These are phyloP conservation scores for Ceratosolen solmsi DNA, from an alignment of 1,140 invertebrate species.

Conservation along the genomic window DNA sequence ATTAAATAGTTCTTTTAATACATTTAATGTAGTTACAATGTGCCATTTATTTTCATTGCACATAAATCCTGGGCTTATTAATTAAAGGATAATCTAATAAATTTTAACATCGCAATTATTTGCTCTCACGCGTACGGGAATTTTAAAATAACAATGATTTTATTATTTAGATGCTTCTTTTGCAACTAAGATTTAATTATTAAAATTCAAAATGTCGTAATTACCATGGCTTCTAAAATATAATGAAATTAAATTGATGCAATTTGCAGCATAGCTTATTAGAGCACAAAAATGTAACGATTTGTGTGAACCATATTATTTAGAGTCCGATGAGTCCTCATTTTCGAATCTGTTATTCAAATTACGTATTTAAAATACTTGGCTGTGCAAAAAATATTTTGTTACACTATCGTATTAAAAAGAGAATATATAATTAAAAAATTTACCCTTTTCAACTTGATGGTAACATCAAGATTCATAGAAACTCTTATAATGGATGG, in stretches of 20 bases:
- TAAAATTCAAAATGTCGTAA: background rate
- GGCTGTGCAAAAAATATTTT: background rate
- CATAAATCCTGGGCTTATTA: too few relatives aligned
- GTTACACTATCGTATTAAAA: background rate
- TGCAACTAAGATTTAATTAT: background rate
- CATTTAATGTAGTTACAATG: too few relatives aligned
- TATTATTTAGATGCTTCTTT: too few relatives aligned
- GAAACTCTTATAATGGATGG: background rate
- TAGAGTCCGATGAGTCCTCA: background rate
- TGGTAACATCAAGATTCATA: background rate
- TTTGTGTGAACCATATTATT: conserved; percentile 4
- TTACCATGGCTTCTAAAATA: background rate
- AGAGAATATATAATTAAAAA: conserved; percentile 15
- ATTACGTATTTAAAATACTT: conserved; percentile 3
- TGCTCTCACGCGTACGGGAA: too few relatives aligned
- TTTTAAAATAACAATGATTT: too few relatives aligned
- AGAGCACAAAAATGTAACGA: conserved; percentile 7
- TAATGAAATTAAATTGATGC: background rate
- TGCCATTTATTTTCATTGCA: too few relatives aligned
- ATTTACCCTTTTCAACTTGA: background rate
- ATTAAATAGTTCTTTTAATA: too few relatives aligned
- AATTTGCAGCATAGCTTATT: background rate
- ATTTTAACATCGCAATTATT: too few relatives aligned
- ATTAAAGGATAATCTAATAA: too few relatives aligned
- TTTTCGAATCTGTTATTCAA: conserved; percentile 17